Evolutionary conservation across 2,113 vertebrate genomes (phyloP).

Genomic region (Albula goreensis): DNA sequence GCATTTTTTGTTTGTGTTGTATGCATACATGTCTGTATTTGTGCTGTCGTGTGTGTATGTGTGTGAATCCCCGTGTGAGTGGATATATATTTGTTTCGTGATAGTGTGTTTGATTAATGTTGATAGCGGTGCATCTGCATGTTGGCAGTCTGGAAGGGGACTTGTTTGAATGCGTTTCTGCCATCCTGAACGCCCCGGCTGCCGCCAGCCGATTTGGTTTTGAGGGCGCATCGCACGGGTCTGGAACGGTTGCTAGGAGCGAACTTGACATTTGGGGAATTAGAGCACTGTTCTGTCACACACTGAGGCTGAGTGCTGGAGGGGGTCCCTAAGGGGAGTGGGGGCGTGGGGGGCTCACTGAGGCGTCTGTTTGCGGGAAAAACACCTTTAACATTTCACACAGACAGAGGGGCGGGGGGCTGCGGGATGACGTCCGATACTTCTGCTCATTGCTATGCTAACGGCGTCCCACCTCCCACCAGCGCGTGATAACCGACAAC

Average conservation of each 20-base stretch:
- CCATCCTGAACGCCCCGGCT: too few species aligned
- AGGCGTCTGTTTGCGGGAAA: neutral
- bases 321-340: too few species aligned
- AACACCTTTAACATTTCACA: neutral
- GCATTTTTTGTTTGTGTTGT: too few species aligned
- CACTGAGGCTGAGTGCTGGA: neutral
- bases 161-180: neutral
- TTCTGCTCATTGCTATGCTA: constrained; percentile 1
- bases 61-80: too few species aligned
- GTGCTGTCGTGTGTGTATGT: too few species aligned
- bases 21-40: too few species aligned
- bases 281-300: neutral
- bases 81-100: too few species aligned
- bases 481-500: neutral
- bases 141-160: neutral
- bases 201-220: neutral
- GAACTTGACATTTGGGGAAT: neutral
- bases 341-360: neutral
- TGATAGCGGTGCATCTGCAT: too few species aligned
- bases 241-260: neutral
- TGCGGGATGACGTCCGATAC: neutral
- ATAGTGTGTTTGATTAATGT: too few species aligned
- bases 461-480: neutral
- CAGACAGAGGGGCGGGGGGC: neutral
- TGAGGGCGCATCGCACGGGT: neutral